Percentiles rank a stretch among this genome's conserved stretches.
Evolutionary conservation across 2,888 invertebrate genomes (phyloP).

Genomic region (Barypeithes pellucidus): DNA sequence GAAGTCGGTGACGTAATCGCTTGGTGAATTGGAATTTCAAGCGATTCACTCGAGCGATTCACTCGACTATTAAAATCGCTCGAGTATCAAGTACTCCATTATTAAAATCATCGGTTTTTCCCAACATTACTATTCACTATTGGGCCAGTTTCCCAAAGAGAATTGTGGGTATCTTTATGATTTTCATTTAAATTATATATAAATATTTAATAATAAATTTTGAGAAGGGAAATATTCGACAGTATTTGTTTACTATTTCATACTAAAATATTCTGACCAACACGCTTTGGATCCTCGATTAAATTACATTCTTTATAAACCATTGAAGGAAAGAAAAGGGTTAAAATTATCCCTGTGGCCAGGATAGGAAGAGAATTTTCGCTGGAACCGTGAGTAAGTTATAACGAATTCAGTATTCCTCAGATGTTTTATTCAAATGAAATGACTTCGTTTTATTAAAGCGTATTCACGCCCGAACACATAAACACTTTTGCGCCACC

Average conservation of each 20-base stretch:
- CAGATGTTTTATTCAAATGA: constrained; percentile 62
- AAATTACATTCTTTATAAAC: constrained; percentile 36
- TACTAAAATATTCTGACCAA: constrained; percentile 9
- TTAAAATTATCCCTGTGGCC: constrained; percentile 35
- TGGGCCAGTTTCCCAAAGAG: no score
- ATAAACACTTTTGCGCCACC: constrained; percentile 48
- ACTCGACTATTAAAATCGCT: no score
- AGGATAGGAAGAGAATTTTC: constrained; percentile 34
- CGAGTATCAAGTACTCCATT: no score
- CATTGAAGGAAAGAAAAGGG: constrained; percentile 40
- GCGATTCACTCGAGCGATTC: no score
- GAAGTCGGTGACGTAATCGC: no score
- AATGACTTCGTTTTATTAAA: constrained; percentile 52
- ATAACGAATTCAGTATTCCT: constrained; percentile 61
- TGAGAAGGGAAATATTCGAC: neutral
- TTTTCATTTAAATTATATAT: no score
- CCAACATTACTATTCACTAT: no score
- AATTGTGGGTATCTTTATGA: no score
- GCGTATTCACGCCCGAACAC: constrained; percentile 50
- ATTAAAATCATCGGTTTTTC: no score
- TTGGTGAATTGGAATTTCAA: no score
- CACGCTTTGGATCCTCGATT: constrained; percentile 3
- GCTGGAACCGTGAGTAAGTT: constrained; percentile 26
- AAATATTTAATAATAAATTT: neutral
- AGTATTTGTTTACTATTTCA: constrained; percentile 11